phyloP scores from a whole-genome alignment of 2,888 invertebrate genomes.

The Nesidiocoris tenuis region DNA sequence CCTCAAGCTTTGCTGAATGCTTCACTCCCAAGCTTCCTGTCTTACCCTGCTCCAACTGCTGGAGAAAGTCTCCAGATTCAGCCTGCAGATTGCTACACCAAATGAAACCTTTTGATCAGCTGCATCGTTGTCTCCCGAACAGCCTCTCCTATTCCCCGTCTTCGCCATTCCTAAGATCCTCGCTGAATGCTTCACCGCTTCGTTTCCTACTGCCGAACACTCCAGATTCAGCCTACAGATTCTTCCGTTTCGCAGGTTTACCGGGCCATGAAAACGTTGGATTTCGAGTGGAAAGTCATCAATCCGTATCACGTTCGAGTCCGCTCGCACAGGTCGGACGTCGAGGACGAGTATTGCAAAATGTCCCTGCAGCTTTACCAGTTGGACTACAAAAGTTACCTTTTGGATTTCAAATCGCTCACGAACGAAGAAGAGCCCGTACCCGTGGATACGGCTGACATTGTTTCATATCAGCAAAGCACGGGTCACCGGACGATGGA shows the following conservation, averaged over 20 bases:
- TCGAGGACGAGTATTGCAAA: conserved; percentile 79
- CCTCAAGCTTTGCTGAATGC: too few relatives aligned
- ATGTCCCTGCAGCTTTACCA: conserved; percentile 99
- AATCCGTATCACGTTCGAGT: conserved; percentile 96
- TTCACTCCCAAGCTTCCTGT: too few relatives aligned
- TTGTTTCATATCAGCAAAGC: conserved; percentile 53
- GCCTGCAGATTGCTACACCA: too few relatives aligned
- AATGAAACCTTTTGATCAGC: too few relatives aligned
- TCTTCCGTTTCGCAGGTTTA: conserved; percentile 58
- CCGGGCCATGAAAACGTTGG: conserved; percentile 96
- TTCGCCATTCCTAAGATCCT: too few relatives aligned
- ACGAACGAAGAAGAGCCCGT: conserved; percentile 56
- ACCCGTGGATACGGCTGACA: conserved; percentile 51
- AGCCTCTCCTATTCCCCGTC: too few relatives aligned
- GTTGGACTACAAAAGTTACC: conserved; percentile 96
- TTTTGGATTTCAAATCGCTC: conserved; percentile 94
- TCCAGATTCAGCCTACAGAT: too few relatives aligned
- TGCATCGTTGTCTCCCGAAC: too few relatives aligned
- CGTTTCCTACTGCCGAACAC: too few relatives aligned
- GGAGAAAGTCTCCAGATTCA: too few relatives aligned
- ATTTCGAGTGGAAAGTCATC: conserved; percentile 98
- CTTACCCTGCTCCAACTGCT: too few relatives aligned
- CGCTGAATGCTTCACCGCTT: too few relatives aligned
- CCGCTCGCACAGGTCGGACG: conserved; percentile 81
- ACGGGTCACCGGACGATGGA: conserved; percentile 93